A percentile compares a stretch with the other conserved stretches of the same genome.
phyloP scores from a whole-genome alignment of 2,888 invertebrate species.

The Caenorhabditis wallacei region DNA sequence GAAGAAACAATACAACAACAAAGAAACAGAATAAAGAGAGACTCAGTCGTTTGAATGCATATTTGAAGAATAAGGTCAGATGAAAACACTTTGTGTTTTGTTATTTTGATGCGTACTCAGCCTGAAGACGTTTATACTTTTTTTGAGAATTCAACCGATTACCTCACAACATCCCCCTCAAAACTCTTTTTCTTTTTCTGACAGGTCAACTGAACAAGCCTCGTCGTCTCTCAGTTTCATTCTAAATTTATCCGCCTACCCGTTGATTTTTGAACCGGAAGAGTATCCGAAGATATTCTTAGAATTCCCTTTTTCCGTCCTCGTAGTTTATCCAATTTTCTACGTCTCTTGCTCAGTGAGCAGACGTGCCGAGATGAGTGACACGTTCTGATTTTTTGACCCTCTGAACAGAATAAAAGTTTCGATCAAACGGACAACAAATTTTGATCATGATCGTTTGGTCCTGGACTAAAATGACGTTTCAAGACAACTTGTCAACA shows the following conservation, averaged over 20 bases:
- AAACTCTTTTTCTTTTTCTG: background rate
- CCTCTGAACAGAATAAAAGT: background rate
- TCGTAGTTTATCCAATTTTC: conserved; percentile 46
- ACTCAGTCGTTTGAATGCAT: background rate
- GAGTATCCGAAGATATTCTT: conserved; percentile 45
- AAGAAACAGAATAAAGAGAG: background rate
- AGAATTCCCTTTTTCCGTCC: conserved; percentile 27
- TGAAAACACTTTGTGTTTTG: conserved; percentile 8
- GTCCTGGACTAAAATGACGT: conserved; percentile 25
- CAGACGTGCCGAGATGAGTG: conserved; percentile 44
- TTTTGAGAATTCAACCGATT: conserved; percentile 1
- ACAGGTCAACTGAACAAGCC: conserved; percentile 5
- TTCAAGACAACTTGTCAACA: conserved; percentile 7
- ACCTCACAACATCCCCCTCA: background rate
- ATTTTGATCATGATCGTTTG: conserved; percentile 2
- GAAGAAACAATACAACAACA: background rate
- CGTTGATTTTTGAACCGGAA: conserved; percentile 54
- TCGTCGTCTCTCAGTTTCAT: background rate
- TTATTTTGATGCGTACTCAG: conserved; percentile 7
- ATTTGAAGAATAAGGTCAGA: background rate
- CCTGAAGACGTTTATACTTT: background rate
- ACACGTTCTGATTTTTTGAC: conserved; percentile 48
- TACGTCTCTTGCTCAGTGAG: conserved; percentile 46
- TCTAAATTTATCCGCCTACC: conserved; percentile 37
- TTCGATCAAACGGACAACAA: background rate